Percentiles rank a stretch among this genome's conserved stretches.
phyloP scores from a whole-genome alignment of 1,140 invertebrate genomes.

The Cydia fagiglandana region DNA sequence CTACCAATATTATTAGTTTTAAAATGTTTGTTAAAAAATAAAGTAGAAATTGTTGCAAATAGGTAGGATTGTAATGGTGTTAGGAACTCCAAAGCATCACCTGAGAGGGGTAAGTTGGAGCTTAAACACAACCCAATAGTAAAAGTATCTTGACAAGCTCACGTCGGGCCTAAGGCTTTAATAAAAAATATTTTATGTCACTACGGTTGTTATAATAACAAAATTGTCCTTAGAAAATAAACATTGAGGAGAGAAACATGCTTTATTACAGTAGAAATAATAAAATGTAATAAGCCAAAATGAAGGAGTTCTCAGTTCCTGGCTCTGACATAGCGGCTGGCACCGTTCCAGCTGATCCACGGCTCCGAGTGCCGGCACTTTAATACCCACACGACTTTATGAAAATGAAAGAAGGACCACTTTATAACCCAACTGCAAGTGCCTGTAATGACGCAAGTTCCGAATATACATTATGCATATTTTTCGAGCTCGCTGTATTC shows the following conservation, averaged over 20 bases:
- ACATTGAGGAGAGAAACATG: too few species aligned
- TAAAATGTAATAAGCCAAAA: slow-evolving; percentile 49
- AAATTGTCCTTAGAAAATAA: too few species aligned
- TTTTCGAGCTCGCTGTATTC: not conserved
- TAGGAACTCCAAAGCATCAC: too few species aligned
- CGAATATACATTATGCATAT: not conserved
- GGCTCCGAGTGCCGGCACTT: slow-evolving; percentile 47
- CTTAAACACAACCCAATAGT: too few species aligned
- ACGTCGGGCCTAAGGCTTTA: too few species aligned
- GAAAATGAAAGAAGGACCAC: slow-evolving; percentile 48
- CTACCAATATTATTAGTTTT: not conserved
- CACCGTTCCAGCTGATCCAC: slow-evolving; percentile 45
- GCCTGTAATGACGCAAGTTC: not conserved
- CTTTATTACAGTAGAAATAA: slow-evolving; percentile 31
- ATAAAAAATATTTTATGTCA: too few species aligned
- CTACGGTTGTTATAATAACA: too few species aligned
- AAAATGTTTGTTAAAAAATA: not conserved
- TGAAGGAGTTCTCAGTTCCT: slow-evolving; percentile 40
- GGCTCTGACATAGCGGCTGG: slow-evolving; percentile 51
- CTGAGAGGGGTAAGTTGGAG: too few species aligned
- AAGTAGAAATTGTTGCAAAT: not conserved
- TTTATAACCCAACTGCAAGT: slow-evolving; percentile 1
- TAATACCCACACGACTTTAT: slow-evolving; percentile 56
- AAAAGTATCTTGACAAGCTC: too few species aligned
- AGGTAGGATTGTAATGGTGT: too few species aligned